Evolutionary conservation across 2,888 invertebrate species (phyloP), one percentile per base, ranked within the genome.

Genomic region (Apomyelois bistriatella): DNA sequence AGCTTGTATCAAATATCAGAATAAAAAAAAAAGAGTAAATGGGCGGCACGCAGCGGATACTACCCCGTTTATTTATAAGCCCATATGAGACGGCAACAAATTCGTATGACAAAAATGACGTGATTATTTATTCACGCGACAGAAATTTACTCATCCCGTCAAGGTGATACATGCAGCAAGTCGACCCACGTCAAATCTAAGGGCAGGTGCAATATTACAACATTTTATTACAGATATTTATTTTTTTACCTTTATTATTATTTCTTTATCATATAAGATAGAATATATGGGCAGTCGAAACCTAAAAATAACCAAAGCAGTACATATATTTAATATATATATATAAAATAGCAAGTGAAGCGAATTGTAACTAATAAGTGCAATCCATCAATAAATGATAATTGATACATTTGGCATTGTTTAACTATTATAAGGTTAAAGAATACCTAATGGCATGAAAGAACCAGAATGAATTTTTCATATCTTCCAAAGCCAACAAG

Each of bases 131-230:
- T 87, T 87, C 83, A 85, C 70, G 68, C 65, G 82, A 79, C 80
- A 81, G 82, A 79, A 82, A 88, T 87, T 81, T 86, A 87, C 85
- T 86, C 70, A 63, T 57, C 72, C 80, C 73, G 85, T 88, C 85
- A 79, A 72, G 68, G 66, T 88, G 89, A 89, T 84, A 80, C 22
- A 32, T 32, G 10, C 83, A 89, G 81, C 82, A 82, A 76, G 82
- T 72, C 76, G 77, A 85, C 88, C 88, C 84, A 70, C 78, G 82
- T 89, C 88, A 87, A 79, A 80, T 74, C 73, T 67, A 70, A 70
- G 60, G 65, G 70, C 82, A 85, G 84, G 83, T 85, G 85, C 82
- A 84, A 85, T 85, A 83, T 85, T 76, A 77, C 79, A 58, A 70
- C 70, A 79, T 79, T 77, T 78, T 76, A 66, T 68, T 65, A 68